A percentile compares a stretch with the other conserved stretches of the same genome.
phyloP scores from a whole-genome alignment of 2,113 vertebrate genomes.

The Cryptotis parvus region DNA sequence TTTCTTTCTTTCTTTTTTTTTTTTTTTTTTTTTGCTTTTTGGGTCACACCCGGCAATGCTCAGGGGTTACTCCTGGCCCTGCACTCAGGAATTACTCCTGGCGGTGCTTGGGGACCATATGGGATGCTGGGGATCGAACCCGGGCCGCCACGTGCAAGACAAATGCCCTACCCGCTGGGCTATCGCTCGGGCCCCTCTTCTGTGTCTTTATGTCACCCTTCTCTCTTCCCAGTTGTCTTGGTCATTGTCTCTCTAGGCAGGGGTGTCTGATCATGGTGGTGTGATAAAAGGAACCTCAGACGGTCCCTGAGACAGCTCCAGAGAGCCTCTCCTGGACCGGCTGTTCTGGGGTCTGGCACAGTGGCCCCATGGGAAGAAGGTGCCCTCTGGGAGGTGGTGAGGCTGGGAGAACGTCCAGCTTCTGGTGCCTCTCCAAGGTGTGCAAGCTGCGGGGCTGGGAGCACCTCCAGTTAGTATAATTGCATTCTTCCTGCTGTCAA shows the following conservation, averaged over 20 bases:
- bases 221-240: not conserved
- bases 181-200: too few relatives aligned
- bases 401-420: not conserved
- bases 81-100: too few relatives aligned
- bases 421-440: not conserved
- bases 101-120: too few relatives aligned
- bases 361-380: not conserved
- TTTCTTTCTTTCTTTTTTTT: too few relatives aligned
- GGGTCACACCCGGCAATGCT: too few relatives aligned
- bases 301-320: too few relatives aligned
- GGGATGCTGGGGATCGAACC: too few relatives aligned
- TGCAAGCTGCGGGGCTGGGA: slow-evolving; percentile 28
- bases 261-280: not conserved
- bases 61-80: too few relatives aligned
- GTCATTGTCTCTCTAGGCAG: not conserved
- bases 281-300: not conserved
- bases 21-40: too few relatives aligned
- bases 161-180: too few relatives aligned
- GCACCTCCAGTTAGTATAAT: slow-evolving; percentile 69
- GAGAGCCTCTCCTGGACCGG: not conserved
- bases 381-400: not conserved
- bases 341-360: rapidly evolving
- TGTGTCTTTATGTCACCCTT: too few relatives aligned
- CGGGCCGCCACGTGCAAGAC: too few relatives aligned
- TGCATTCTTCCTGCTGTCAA: slow-evolving; percentile 77